Conservation (phyloP, 2,888 invertebrate species). For the Heteromyza rotundicornis region DNA sequence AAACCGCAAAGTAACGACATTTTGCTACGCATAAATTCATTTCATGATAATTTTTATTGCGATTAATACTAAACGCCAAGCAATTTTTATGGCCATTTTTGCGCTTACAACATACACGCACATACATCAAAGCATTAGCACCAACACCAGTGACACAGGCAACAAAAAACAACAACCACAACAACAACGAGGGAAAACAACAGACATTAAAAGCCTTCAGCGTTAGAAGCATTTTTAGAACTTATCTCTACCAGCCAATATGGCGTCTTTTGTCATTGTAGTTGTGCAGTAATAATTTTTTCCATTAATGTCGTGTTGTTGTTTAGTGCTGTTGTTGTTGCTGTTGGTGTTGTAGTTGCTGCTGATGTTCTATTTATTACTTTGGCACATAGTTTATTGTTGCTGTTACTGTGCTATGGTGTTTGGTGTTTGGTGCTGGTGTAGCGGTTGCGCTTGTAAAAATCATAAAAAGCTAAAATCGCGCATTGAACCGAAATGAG, state of each 20-base stretch:
- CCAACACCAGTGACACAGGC: too few species aligned
- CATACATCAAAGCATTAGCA: too few species aligned
- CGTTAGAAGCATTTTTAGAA: neutral
- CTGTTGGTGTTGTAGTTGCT: slow-evolving; percentile 1
- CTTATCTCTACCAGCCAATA: slow-evolving; percentile 12
- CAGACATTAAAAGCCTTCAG: too few species aligned
- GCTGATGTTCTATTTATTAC: slow-evolving; percentile 9
- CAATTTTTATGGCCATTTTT: neutral
- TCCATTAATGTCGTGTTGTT: too few species aligned
- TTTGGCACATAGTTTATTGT: slow-evolving; percentile 5
- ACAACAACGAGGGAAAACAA: too few species aligned
- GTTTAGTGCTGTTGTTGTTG: neutral
- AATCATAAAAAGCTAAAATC: neutral
- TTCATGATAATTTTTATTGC: slow-evolving; percentile 1
- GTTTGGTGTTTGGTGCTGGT: too few species aligned
- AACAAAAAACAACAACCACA: too few species aligned
- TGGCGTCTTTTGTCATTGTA: slow-evolving; percentile 13
- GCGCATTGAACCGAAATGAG: slow-evolving; percentile 5
- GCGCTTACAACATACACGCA: neutral
- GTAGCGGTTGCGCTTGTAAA: neutral
- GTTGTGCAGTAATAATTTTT: neutral
- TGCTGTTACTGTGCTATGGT: neutral
- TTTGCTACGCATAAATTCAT: neutral
- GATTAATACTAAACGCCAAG: neutral
- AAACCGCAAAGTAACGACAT: neutral